Percentiles rank a stretch among this genome's conserved stretches.
Evolutionary conservation across 2,888 invertebrate genomes (phyloP).

Genomic region (Oligia strigilis): DNA sequence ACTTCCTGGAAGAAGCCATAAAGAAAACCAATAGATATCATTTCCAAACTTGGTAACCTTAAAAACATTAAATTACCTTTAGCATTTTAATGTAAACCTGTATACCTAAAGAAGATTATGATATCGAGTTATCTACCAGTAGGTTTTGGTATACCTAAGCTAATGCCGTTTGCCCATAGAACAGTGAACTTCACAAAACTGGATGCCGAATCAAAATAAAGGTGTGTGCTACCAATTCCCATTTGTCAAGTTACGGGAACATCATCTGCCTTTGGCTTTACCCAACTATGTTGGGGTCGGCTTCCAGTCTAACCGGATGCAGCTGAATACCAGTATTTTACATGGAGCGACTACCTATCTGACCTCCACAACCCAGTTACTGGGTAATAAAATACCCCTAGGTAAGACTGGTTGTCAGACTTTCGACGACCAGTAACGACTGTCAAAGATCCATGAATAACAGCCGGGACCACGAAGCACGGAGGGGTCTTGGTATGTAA

Average conservation of each 20-base stretch:
- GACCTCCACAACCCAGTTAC: not conserved
- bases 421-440: not conserved
- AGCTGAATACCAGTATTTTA: not conserved
- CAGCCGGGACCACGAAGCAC: too few species aligned
- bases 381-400: not conserved
- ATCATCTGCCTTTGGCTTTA: not conserved
- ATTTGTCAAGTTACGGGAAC: not conserved
- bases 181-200: not conserved
- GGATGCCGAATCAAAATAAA: not conserved
- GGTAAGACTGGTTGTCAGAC: too few species aligned
- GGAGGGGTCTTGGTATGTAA: too few species aligned
- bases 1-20: conserved; percentile 40
- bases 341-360: not conserved
- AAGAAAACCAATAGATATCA: conserved; percentile 36
- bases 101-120: not conserved
- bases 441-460: not conserved
- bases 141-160: not conserved
- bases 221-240: not conserved
- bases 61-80: conserved; percentile 5
- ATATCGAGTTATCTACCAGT: not conserved
- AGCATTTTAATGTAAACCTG: not conserved
- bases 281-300: not conserved
- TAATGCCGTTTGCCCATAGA: not conserved
- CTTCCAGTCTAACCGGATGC: not conserved
- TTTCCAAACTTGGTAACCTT: conserved; percentile 22